A percentile compares a stretch with the other conserved stretches of the same genome.
phyloP scores from a whole-genome alignment of 1,140 invertebrate genomes.

The Drosophila nannoptera region DNA sequence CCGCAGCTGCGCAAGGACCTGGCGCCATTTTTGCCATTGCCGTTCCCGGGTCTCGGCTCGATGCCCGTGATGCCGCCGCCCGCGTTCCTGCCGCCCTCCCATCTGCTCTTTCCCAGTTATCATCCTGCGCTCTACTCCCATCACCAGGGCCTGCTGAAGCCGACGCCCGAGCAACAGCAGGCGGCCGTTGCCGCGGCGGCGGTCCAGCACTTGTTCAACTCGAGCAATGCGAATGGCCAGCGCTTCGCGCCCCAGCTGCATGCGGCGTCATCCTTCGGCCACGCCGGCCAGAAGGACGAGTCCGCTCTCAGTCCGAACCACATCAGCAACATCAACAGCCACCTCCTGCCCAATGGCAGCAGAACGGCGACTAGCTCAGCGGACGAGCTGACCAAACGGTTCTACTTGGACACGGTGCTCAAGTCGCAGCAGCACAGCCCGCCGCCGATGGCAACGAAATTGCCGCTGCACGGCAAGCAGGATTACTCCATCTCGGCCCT shows the following conservation, averaged over 20 bases:
- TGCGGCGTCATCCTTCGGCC: conserved; percentile 39
- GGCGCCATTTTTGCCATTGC: conserved; percentile 80
- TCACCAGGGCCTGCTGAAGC: conserved; percentile 82
- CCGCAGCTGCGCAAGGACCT: conserved; percentile 81
- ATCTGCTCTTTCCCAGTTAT: conserved; percentile 84
- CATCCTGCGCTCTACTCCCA: conserved; percentile 83
- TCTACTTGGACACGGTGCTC: conserved; percentile 86
- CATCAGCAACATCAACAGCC: conserved; percentile 66
- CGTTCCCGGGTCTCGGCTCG: conserved; percentile 81
- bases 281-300: conserved; percentile 42
- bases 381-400: conserved; percentile 84
- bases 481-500: conserved; percentile 73
- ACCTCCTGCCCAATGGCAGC: conserved; percentile 66
- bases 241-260: conserved; percentile 51
- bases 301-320: conserved; percentile 43
- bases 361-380: conserved; percentile 55
- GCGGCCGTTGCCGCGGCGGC: conserved; percentile 72
- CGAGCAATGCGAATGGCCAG: conserved; percentile 55
- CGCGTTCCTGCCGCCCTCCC: conserved; percentile 83
- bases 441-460: conserved; percentile 58
- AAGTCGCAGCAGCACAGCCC: conserved; percentile 82
- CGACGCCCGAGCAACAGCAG: conserved; percentile 74
- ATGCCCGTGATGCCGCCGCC: conserved; percentile 84
- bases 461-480: conserved; percentile 63
- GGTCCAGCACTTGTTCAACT: conserved; percentile 71